A percentile compares a stretch with the other conserved stretches of the same genome.
These are phyloP conservation scores for Hymenochirus boettgeri DNA, from an alignment of 2,113 vertebrate species.

Conservation along the genomic window DNA sequence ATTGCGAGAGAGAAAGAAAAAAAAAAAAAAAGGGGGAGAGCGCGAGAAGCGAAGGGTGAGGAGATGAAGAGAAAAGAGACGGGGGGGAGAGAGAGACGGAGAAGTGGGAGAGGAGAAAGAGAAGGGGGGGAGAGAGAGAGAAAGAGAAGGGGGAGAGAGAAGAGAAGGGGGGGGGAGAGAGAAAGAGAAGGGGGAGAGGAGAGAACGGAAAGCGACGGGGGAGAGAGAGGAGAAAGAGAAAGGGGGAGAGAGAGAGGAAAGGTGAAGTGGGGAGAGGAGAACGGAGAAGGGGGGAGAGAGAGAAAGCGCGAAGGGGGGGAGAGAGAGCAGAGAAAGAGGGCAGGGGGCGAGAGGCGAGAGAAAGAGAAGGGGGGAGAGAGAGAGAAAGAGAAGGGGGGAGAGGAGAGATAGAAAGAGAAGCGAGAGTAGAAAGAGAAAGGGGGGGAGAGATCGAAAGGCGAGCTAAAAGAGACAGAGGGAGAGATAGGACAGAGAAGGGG, in stretches of 20 bases:
- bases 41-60: too few relatives aligned
- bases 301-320: too few relatives aligned
- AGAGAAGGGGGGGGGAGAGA: background rate
- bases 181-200: background rate
- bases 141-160: background rate
- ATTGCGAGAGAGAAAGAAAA: background rate
- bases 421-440: too few relatives aligned
- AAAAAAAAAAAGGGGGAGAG: background rate
- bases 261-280: too few relatives aligned
- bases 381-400: background rate
- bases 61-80: background rate
- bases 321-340: too few relatives aligned
- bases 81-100: background rate
- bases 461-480: background rate
- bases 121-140: background rate
- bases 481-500: background rate
- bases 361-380: background rate
- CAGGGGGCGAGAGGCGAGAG: too few relatives aligned
- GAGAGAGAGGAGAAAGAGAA: too few relatives aligned
- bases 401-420: background rate
- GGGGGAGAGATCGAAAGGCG: too few relatives aligned
- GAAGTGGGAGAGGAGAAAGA: too few relatives aligned
- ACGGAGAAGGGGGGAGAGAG: background rate
- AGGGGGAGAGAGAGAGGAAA: background rate
- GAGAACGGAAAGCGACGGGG: too few relatives aligned